A percentile compares a stretch with the other conserved stretches of the same genome.
Evolutionary conservation across 2,888 invertebrate species (phyloP).

Genomic region (Tetragnatha montana): DNA sequence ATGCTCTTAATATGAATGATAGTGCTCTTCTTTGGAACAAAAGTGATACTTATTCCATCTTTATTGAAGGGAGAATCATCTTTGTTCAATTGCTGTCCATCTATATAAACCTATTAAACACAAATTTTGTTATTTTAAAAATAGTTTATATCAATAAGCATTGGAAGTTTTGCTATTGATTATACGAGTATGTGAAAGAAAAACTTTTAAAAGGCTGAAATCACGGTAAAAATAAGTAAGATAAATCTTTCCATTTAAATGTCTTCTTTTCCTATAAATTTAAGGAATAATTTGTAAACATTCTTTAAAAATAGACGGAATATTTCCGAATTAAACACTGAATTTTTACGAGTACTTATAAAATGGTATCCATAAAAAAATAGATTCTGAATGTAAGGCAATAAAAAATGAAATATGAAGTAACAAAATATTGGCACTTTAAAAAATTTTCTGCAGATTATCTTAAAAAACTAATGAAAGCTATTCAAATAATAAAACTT

Average conservation of each 20-base stretch:
- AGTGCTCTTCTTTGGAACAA: slow-evolving; percentile 81
- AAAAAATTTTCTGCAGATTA: too few relatives aligned
- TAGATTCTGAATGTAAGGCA: too few relatives aligned
- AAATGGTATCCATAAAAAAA: too few relatives aligned
- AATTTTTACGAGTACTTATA: too few relatives aligned
- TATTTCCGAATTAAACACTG: too few relatives aligned
- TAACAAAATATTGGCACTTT: too few relatives aligned
- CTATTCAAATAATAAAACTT: too few relatives aligned
- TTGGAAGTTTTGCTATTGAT: not conserved
- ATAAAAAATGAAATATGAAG: too few relatives aligned
- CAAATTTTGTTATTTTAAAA: not conserved
- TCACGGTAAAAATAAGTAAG: not conserved
- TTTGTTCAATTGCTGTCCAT: slow-evolving; percentile 76
- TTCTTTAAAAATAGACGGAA: too few relatives aligned
- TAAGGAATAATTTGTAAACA: not conserved
- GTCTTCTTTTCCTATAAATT: not conserved
- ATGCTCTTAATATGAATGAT: slow-evolving; percentile 81
- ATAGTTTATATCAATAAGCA: too few relatives aligned
- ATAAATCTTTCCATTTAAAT: too few relatives aligned
- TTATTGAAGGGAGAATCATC: slow-evolving; percentile 79
- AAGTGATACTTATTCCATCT: slow-evolving; percentile 81
- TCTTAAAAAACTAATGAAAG: too few relatives aligned
- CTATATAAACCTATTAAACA: slow-evolving; percentile 75
- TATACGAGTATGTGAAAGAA: not conserved
- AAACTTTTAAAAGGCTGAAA: slow-evolving; percentile 1